Conservation (phyloP, 2,888 invertebrate genomes). For the Saturnia japonica region DNA sequence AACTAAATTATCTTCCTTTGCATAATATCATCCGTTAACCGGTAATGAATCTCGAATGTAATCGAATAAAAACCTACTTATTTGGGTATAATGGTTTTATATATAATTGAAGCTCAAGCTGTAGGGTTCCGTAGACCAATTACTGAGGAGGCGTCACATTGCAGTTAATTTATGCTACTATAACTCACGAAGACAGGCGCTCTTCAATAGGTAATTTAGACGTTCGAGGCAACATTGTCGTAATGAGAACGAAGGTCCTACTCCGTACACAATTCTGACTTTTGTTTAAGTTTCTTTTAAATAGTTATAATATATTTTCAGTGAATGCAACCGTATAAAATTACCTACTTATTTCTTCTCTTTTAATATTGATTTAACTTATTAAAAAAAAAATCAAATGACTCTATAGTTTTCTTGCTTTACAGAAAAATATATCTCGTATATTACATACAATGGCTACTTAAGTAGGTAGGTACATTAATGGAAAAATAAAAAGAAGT, state of each 20-base stretch:
- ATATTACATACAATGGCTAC: too few species aligned
- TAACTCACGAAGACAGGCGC: slow-evolving; percentile 74
- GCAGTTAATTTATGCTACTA: slow-evolving; percentile 76
- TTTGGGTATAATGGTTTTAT: slow-evolving; percentile 46
- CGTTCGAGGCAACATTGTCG: slow-evolving; percentile 76
- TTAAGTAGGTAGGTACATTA: too few species aligned
- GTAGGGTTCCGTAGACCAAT: slow-evolving; percentile 52
- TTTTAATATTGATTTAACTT: background rate
- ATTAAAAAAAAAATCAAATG: background rate
- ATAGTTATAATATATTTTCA: background rate
- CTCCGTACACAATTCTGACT: slow-evolving; percentile 22
- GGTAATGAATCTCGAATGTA: slow-evolving; percentile 51
- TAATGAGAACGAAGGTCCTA: slow-evolving; percentile 64
- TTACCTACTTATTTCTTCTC: background rate
- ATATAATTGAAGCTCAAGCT: slow-evolving; percentile 46
- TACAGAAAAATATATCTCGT: too few species aligned
- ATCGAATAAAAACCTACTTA: slow-evolving; percentile 47
- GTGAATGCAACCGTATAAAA: background rate
- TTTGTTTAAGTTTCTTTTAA: background rate
- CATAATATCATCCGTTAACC: slow-evolving; percentile 39
- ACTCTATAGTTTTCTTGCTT: background rate
- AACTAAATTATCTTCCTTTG: slow-evolving; percentile 40
- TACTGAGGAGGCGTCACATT: slow-evolving; percentile 62
- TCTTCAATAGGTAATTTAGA: slow-evolving; percentile 78
- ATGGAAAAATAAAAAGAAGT: too few species aligned